Base-by-base conservation (phyloP, 53 echinoderm and acorn worm genomes). In the Temnopleurus reevesii region DNA sequence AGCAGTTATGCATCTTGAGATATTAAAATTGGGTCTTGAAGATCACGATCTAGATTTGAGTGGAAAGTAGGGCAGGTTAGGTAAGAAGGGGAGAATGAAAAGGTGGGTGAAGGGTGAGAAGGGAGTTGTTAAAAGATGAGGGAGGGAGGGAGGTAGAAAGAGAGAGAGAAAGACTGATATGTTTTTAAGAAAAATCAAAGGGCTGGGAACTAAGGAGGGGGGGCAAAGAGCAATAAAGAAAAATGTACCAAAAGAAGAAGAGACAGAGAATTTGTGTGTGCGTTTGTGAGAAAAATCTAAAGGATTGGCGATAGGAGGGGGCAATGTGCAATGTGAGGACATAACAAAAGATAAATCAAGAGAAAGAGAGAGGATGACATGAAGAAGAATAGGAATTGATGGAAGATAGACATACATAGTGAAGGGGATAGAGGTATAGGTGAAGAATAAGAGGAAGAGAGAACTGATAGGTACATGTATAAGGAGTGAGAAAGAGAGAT, bases 41-140 rank as follows among this genome's bases (percentile, higher is more conserved):
- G 4, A 38, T n/a, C 12, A 38, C 41, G 66, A 38, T 66, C n/a
- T 36, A 38, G 66, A 66, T 66, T 66, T 38, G 66, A 66, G 35
- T 31, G 8, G 66, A 36, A 66, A 66, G 66, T 66, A 66, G 66
- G 66, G 36, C 66, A 66, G 4, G n/a, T n/a, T n/a, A n/a, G n/a
- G n/a, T n/a, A n/a, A n/a, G n/a, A n/a, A n/a, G 7, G 2, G 35
- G 35, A 33, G 13, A 29, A 29, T 5, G 12, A 8, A 26, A 6
- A 3, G 24, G 4, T 59, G 59, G 25, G 15, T 23, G 35, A 4
- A 34, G 63, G 34, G 19, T 15, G 64, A 33, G 34, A 33, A 34
- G 34, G 34, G n/a, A n/a, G n/a, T n/a, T n/a, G n/a, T n/a, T n/a
- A n/a, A n/a, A 17, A 21, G 21, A 9, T 4, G 55, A 55, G 13